Evolutionary conservation across 2,888 invertebrate genomes (phyloP).

Genomic region (Anagyrus pseudococci): DNA sequence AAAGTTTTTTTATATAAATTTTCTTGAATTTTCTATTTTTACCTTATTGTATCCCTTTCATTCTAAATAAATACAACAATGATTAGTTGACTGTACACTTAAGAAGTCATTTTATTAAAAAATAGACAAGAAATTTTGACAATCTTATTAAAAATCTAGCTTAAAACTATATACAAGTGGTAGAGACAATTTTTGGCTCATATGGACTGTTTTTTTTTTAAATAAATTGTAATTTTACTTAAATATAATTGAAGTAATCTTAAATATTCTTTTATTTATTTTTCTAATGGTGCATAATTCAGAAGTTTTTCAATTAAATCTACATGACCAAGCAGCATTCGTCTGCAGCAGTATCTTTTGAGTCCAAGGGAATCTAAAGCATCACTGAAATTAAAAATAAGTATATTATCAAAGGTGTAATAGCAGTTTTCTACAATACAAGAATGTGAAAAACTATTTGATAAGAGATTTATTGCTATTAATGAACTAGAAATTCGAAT

Average conservation of each 20-base stretch:
- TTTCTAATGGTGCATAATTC: slow-evolving; percentile 97
- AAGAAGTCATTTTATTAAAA: not conserved
- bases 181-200: not conserved
- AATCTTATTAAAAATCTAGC: too few relatives aligned
- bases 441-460: too few relatives aligned
- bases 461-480: too few relatives aligned
- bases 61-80: not conserved
- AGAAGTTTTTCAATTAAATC: slow-evolving; percentile 99
- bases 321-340: slow-evolving; percentile 98
- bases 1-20: slow-evolving; percentile 35
- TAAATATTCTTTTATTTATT: slow-evolving; percentile 72
- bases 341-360: slow-evolving; percentile 94
- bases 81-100: not conserved
- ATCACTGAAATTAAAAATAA: too few relatives aligned
- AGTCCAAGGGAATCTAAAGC: slow-evolving; percentile 95
- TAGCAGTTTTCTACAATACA: too few relatives aligned
- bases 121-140: too few relatives aligned
- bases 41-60: not conserved
- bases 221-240: not conserved
- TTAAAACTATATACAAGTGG: too few relatives aligned
- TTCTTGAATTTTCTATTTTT: slow-evolving; percentile 1
- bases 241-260: too few relatives aligned
- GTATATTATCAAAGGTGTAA: too few relatives aligned
- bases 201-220: not conserved
- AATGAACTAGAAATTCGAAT: too few relatives aligned